Evolutionary conservation across 2,797 vertebrate genomes (phyloP).

Genomic region (Sebastes wilsoni): DNA sequence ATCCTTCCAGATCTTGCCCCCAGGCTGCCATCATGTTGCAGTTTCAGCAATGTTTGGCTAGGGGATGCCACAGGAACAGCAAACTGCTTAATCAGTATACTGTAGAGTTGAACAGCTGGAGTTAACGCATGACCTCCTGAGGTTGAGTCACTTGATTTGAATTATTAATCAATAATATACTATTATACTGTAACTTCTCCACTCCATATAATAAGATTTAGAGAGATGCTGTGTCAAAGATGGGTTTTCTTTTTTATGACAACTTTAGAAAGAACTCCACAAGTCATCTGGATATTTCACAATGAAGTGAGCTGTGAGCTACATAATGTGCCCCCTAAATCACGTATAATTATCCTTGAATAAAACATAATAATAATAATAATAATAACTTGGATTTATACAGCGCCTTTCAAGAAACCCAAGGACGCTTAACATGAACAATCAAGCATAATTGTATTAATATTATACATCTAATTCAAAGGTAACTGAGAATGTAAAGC

Average conservation of each 20-base stretch:
- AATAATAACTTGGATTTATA: too few relatives aligned
- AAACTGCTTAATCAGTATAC: slow-evolving; percentile 15
- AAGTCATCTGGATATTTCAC: background rate
- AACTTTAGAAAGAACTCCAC: background rate
- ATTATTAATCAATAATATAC: background rate
- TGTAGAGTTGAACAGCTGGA: slow-evolving; percentile 29
- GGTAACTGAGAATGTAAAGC: background rate
- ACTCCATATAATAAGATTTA: background rate
- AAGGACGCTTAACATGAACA: background rate
- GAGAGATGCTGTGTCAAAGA: background rate
- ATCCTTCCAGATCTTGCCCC: background rate
- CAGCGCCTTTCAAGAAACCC: too few relatives aligned
- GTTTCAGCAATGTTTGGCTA: slow-evolving; percentile 63
- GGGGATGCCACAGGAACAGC: slow-evolving; percentile 76
- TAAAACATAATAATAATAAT: too few relatives aligned
- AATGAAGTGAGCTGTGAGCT: background rate
- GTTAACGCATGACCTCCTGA: slow-evolving; percentile 32
- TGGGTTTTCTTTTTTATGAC: background rate
- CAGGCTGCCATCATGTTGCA: slow-evolving; percentile 47
- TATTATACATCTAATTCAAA: background rate
- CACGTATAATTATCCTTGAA: background rate
- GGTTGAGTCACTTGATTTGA: background rate
- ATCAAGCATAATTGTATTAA: background rate
- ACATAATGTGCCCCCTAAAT: background rate
- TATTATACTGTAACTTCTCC: background rate